Base-by-base conservation (phyloP, 2,113 vertebrate genomes). In the Pristiophorus japonicus region DNA sequence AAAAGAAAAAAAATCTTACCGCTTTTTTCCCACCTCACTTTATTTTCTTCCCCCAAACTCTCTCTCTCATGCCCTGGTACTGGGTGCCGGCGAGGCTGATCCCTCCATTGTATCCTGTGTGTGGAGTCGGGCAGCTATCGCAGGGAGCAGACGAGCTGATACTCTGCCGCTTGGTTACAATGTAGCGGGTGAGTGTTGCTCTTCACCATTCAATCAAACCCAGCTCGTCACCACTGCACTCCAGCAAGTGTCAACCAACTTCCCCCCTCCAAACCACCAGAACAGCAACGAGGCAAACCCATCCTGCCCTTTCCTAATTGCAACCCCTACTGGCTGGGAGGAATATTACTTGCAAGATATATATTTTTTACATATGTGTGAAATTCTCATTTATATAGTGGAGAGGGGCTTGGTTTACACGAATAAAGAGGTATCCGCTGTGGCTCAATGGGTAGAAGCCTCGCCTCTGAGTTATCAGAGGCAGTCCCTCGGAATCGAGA, bases 251-350 rank as follows among this genome's bases (percentile, higher is more conserved):
- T 3, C 38, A 66, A 18, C 63, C 62, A 42, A 11, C 62, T 12
- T 14, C 34, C 27, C 59, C 3, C 34, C 51, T 59, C 87, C 24
- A 24, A 12, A 51, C 55, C 2, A 8, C 55, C 88, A 63, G 6
- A 2, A 62, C 84, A 47, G 84, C 8, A 87, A 30, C 84, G 2
- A 14, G 85, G 27, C 85, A 59, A 55, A 34, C 11, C 47, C 8
- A n/a, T 34, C 87, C 51, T n/a, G 3, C 91, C 8, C 90, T n/a
- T 92, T 93, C n/a, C n/a, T 65, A n/a, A 65, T 65, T 93, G 62
- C 90, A 93, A 22, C 90, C 90, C 91, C 91, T 94, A 38, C 91
- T 94, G 91, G 91, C n/a, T 4, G 24, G 91, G 91, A 94, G 63
- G 91, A 94, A 66, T 11, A 47, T 8, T 1, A 16, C 88, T n/a